Base-by-base conservation (phyloP, 2,797 vertebrate genomes). In the Fistularia tabacaria region DNA sequence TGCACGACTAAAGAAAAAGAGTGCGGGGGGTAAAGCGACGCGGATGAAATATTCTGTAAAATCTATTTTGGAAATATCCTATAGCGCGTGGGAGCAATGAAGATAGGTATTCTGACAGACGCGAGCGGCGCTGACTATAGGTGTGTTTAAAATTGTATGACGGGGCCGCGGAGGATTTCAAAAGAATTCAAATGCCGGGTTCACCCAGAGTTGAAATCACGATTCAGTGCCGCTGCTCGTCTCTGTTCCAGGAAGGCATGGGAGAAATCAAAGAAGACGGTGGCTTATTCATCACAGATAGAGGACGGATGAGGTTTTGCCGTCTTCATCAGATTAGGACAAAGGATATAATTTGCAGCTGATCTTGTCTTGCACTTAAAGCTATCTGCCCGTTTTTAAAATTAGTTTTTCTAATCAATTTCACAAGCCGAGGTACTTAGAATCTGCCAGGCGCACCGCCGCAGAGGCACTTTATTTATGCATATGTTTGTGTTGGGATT, bases 181-280 rank as follows among this genome's bases (percentile, higher is more conserved):
- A 86, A 86, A 86, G 82, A 83, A 86, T 88, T 85, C 57, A 83
- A 87, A 87, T 82, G 74, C 62, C 61, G 82, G 73, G 85, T 89
- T 89, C 87, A 88, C 66, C 65, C 51, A 77, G 80, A 88, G 87
- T 88, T 87, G 56, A 87, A 80, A 83, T 86, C 79, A 73, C 57
- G 84, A 87, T 82, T 83, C 57, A 69, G 74, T 57, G 1, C 64
- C 64, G 57, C 47, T 44, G 74, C 69, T 83, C 65, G 43, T 67
- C 71, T 72, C 70, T 49, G 25, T 25, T 25, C 25, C 25, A 25
- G 25, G 25, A 25, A 25, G 25, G 25, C 25, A 25, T 25, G 25
- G 25, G 25, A 25, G 25, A 25, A 25, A 25, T 25, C 25, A 25
- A 25, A 25, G 25, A 25, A 25, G 25, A 25, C 5, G 25, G 25